phyloP scores from a whole-genome alignment of 2,888 invertebrate genomes.

The Stenolophus ochropezus region DNA sequence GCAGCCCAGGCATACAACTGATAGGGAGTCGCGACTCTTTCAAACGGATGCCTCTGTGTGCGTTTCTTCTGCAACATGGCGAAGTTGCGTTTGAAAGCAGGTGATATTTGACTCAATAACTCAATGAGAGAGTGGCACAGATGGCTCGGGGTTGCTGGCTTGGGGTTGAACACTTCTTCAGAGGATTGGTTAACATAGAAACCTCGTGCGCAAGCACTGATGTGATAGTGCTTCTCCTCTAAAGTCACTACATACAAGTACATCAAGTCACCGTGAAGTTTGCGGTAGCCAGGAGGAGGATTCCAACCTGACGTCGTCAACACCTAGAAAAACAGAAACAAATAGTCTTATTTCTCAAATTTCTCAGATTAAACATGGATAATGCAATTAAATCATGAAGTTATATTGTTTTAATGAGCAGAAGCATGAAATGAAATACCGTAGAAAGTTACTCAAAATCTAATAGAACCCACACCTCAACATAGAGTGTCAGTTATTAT shows the following conservation, averaged over 20 bases:
- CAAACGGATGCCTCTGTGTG: conserved; percentile 95
- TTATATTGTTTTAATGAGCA: no score
- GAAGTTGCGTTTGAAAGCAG: conserved; percentile 93
- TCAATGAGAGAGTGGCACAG: conserved; percentile 98
- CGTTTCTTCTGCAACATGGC: conserved; percentile 89
- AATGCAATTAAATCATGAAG: no score
- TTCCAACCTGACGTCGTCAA: conserved; percentile 99
- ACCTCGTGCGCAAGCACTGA: conserved; percentile 96
- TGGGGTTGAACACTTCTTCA: conserved; percentile 96
- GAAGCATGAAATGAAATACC: no score
- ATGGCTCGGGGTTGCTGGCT: conserved; percentile 91
- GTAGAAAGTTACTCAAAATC: no score
- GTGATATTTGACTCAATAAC: conserved; percentile 91
- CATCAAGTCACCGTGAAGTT: conserved; percentile 97
- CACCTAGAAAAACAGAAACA: conserved; percentile 79
- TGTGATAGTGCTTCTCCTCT: conserved; percentile 97
- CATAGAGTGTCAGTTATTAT: no score
- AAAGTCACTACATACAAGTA: conserved; percentile 96
- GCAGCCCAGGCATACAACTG: conserved; percentile 97
- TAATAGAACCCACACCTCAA: no score
- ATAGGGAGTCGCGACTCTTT: conserved; percentile 97
- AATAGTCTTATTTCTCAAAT: no score
- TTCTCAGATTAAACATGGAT: no score
- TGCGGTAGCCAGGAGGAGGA: conserved; percentile 97
- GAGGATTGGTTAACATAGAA: conserved; percentile 96